phyloP scores from a whole-genome alignment of 2,113 vertebrate genomes.

The Pycnonotus jocosus region DNA sequence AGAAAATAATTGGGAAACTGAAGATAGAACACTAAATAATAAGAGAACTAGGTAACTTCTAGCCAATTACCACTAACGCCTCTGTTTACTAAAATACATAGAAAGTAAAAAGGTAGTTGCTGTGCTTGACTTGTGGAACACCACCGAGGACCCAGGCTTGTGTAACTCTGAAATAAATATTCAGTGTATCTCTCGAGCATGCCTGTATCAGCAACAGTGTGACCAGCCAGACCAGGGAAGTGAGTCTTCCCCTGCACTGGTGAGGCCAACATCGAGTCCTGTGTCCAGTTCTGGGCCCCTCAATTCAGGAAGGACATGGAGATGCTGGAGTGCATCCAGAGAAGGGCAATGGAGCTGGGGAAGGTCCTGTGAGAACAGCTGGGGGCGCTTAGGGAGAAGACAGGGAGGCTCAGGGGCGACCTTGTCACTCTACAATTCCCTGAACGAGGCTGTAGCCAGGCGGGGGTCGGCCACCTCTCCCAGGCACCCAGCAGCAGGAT shows the following conservation, averaged over 20 bases:
- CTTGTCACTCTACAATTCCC: neutral
- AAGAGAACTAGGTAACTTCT: neutral
- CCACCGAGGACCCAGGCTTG: neutral
- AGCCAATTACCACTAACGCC: neutral
- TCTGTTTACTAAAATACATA: neutral
- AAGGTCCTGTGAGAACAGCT: neutral
- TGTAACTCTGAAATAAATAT: neutral
- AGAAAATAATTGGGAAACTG: neutral
- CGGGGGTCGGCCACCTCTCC: accelerated
- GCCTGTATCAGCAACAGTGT: neutral
- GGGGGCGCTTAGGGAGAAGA: neutral
- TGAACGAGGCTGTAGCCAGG: too few relatives aligned
- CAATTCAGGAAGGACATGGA: neutral
- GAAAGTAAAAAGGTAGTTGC: neutral
- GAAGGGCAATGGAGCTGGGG: accelerated
- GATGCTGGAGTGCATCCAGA: neutral
- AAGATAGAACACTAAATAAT: neutral
- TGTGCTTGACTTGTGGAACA: neutral
- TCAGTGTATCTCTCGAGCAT: neutral
- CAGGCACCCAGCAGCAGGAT: neutral
- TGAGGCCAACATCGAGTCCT: neutral
- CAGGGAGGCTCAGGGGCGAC: neutral
- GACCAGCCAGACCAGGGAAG: neutral
- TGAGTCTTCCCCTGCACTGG: neutral
- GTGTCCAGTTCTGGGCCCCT: neutral